A percentile compares a stretch with the other conserved stretches of the same genome.
Evolutionary conservation across 2,113 vertebrate species (phyloP).

Genomic region (Andinoacara biseriatus): DNA sequence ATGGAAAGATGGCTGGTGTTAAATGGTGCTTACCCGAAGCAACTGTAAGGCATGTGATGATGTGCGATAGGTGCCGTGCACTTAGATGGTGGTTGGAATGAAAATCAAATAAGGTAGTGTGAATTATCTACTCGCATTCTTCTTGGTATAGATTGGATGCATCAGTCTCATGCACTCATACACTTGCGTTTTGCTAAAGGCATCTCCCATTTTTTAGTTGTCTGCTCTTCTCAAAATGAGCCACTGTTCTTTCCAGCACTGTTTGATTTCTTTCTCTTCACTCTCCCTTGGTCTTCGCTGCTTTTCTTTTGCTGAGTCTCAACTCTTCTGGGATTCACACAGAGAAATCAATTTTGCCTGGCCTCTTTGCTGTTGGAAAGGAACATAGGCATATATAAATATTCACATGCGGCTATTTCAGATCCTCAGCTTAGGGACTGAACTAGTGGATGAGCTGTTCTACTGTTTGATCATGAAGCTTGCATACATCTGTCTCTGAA

Average conservation of each 20-base stretch:
- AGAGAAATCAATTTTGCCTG: conserved; percentile 75
- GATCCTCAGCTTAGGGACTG: conserved; percentile 72
- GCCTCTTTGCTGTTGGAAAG: conserved; percentile 71
- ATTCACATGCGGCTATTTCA: conserved; percentile 76
- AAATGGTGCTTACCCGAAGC: conserved; percentile 45
- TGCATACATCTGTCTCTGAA: conserved; percentile 63
- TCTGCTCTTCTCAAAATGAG: conserved; percentile 20
- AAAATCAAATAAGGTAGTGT: conserved; percentile 27
- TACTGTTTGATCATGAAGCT: conserved; percentile 69
- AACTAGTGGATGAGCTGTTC: conserved; percentile 66
- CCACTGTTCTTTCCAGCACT: conserved; percentile 15
- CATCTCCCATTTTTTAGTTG: conserved; percentile 20
- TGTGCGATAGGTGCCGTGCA: conserved; percentile 18
- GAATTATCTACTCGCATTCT: conserved; percentile 7
- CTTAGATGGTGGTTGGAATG: conserved; percentile 7
- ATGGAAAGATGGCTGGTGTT: conserved; percentile 39
- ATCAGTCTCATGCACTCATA: conserved; percentile 28
- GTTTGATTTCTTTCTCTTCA: conserved; percentile 31
- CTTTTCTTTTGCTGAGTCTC: conserved; percentile 62
- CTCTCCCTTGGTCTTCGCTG: conserved; percentile 32
- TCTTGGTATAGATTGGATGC: neutral
- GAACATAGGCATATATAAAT: conserved; percentile 75
- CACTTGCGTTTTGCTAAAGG: conserved; percentile 21
- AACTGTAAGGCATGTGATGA: conserved; percentile 36
- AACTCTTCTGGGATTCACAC: conserved; percentile 66